Evolutionary conservation across 2,888 invertebrate species (phyloP).

Genomic region (Callosobruchus maculatus): DNA sequence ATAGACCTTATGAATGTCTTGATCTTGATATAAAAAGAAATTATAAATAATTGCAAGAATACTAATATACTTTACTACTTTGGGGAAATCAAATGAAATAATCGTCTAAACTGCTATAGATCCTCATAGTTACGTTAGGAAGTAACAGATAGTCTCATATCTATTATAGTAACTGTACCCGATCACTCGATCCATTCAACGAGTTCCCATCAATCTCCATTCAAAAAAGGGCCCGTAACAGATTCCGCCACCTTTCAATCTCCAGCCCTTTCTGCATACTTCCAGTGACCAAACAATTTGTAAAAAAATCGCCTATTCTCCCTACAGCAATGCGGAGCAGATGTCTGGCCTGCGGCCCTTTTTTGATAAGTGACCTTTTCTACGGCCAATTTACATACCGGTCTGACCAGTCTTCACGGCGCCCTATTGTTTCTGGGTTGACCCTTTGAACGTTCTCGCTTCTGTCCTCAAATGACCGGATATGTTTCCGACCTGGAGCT

Average conservation of each 20-base stretch:
- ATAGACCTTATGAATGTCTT: too few relatives aligned
- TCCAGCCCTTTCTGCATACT: conserved; percentile 3
- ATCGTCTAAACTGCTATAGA: too few relatives aligned
- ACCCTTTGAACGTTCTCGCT: conserved; percentile 13
- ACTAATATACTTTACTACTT: too few relatives aligned
- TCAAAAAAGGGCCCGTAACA: neutral
- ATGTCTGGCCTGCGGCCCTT: conserved; percentile 23
- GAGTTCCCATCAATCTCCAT: neutral
- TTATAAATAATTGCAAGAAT: too few relatives aligned
- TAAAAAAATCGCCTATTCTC: conserved; percentile 8
- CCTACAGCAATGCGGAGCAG: conserved; percentile 17
- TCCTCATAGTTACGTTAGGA: too few relatives aligned
- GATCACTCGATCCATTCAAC: too few relatives aligned
- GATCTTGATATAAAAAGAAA: too few relatives aligned
- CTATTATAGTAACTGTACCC: too few relatives aligned
- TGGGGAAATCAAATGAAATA: too few relatives aligned
- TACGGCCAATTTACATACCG: conserved; percentile 37
- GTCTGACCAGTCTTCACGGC: conserved; percentile 40
- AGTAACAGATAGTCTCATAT: too few relatives aligned
- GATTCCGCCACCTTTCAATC: neutral
- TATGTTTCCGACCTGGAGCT: neutral
- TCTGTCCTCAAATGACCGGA: conserved; percentile 20
- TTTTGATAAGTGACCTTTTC: conserved; percentile 21
- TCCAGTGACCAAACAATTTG: conserved; percentile 14
- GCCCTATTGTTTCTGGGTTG: conserved; percentile 21